Conservation (phyloP, 2,797 vertebrate species). For the Neomorphus geoffroyi region DNA sequence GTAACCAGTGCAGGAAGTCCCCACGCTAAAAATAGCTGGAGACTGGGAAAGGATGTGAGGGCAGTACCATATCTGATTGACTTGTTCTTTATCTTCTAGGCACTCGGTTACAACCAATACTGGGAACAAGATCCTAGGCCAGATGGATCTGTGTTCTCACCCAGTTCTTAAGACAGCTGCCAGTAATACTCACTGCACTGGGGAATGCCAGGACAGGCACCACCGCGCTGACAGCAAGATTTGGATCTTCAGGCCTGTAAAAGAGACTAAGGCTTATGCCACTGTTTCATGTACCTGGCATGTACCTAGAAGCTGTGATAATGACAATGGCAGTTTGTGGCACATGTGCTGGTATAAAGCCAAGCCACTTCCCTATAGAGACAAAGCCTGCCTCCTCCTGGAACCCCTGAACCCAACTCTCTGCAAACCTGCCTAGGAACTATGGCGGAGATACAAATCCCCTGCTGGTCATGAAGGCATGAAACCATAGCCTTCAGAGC, state of each 20-base stretch:
- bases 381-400: not conserved
- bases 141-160: not conserved
- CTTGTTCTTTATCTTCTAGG: not conserved
- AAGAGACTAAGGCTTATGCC: not conserved
- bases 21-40: not conserved
- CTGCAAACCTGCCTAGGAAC: not conserved
- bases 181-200: constrained; percentile 68
- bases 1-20: not conserved
- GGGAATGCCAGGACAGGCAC: constrained; percentile 67
- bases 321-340: not conserved
- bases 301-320: not conserved
- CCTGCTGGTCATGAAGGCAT: not conserved
- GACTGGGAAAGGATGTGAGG: not conserved
- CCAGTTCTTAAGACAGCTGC: not conserved
- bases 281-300: not conserved
- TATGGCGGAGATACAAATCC: not conserved
- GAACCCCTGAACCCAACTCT: accelerated
- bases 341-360: not conserved
- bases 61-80: not conserved
- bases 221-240: constrained; percentile 63
- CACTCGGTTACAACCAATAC: not conserved
- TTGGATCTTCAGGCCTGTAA: constrained; percentile 62
- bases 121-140: not conserved
- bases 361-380: not conserved
- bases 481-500: not conserved